Conservation (phyloP, 92 coral and sea anemone genomes). For the Phymanthus crucifer region DNA sequence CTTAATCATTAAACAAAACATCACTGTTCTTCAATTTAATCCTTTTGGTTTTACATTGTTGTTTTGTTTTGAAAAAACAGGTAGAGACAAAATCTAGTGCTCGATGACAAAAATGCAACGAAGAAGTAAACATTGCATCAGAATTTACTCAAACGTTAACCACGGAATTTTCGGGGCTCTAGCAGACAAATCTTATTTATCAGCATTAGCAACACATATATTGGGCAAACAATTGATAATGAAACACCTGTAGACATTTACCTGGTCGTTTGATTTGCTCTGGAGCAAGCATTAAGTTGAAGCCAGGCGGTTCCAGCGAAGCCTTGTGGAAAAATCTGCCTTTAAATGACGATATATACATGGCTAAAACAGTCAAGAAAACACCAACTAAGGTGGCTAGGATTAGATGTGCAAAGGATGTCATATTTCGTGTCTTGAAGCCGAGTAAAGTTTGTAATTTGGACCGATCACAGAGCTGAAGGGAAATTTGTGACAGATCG, state of each 20-base stretch:
- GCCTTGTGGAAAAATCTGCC: conserved; percentile 54
- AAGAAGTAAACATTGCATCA: not conserved
- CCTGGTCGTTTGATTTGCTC: conserved; percentile 58
- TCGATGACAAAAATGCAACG: not conserved
- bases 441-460: conserved; percentile 44
- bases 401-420: conserved; percentile 52
- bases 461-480: conserved; percentile 74
- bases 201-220: not conserved
- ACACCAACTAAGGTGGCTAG: conserved; percentile 82
- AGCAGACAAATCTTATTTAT: not conserved
- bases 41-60: not conserved
- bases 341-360: conserved; percentile 72
- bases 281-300: conserved; percentile 71
- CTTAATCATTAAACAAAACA: not conserved
- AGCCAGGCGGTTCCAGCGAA: conserved; percentile 72
- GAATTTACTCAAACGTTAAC: not conserved
- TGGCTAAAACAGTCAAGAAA: conserved; percentile 67
- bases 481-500: conserved; percentile 65
- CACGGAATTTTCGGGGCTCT: not conserved
- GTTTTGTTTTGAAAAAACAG: not conserved
- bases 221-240: not conserved
- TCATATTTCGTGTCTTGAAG: conserved; percentile 53
- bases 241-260: conserved; percentile 8
- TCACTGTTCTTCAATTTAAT: not conserved
- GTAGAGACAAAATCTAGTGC: not conserved